Base-by-base conservation (phyloP, 92 coral and sea anemone species). In the Scolanthus callimorphus region DNA sequence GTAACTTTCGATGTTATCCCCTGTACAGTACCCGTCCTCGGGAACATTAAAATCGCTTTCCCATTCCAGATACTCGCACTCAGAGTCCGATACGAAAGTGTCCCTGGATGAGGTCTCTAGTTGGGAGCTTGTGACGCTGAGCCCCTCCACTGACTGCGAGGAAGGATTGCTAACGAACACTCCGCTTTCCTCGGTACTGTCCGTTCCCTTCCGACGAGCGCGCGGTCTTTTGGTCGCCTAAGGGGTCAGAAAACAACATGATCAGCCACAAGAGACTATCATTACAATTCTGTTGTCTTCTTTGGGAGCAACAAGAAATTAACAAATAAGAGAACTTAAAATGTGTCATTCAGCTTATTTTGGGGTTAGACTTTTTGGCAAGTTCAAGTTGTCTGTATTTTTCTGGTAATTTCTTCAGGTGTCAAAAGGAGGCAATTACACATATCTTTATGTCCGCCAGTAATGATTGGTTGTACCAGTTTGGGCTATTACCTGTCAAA, bases 1-100 rank as follows among this genome's bases (percentile, higher is more conserved):
- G 25, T 59, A 29, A 22, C n/a, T 65, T 30, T 86, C 95, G 13
- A 79, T 67, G 59, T 86, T 86, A 60, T 86, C 95, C 9, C 84
- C 89, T 19, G 95, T 86, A 52, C 70, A 81, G 49, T 86, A 86
- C 1, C 95, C 89, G 31, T 86, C 95, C 44, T 86, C 95, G 29
- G 71, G 65, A 4, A 78, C 77, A 57, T 61, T 64, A 0, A 57
- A 51, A 41, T 79, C 91, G 23, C 47, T 74, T 55, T 77, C 89
- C 83, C 85, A 81, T 20, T 86, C 83, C 22, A 73, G 37, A 25
- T 72, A 57, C 39, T 82, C 85, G 31, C 49, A 25, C 25, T 86
- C 89, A 30, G 79, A 76, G 37, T 86, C 95, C 25, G 89, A 71
- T 31, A 86, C 39, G n/a, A 77, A 83, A 2, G 89, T 63, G 25